Base-by-base conservation (phyloP, 2,888 invertebrate species). In the Homarus gammarus region DNA sequence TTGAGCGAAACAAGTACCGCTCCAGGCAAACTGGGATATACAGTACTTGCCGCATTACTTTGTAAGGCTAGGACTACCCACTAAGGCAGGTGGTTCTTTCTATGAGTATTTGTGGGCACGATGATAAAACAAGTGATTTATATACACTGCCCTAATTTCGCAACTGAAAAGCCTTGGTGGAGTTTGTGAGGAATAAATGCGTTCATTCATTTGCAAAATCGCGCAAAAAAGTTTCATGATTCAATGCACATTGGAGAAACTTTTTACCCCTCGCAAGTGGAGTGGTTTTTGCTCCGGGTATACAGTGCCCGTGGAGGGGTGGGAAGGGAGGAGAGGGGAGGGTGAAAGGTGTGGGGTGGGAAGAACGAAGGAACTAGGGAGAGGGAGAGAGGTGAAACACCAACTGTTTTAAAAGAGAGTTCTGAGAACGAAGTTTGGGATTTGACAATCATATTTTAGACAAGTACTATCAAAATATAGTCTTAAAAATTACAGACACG, bases 171-270 rank as follows among this genome's bases (percentile, higher is more conserved):
- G 72, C 68, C 56, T 68, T 44, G 51, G 83, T 36, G 18, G 79
- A 87, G 40, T 64, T 79, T 79, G 72, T 72, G 33, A 70, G 72
- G 79, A 33, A 61, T 83, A 75, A 87, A 83, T 75, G 75, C 44
- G 83, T 68, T 83, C 83, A 88, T 88, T 88, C 88, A 88, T 51
- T 88, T 88, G 88, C 83, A 88, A 88, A 88, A 83, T 77, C 83
- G 77, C 22, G 51, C 75, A 75, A 88, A 77, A 8, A 51, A 73
- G 22, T 64, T 31, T 51, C n/a, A 68, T 85, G 73, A 75, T 61
- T 56, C 61, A 84, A 44, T 84, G 84, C 64, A n/a, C 77, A 38
- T 33, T 31, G 77, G 49, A 78, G 85, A 78, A 85, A 75, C 84
- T 78, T 78, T 78, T 27, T 44, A 5, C 22, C 27, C 64, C 64